Percentiles rank a stretch among this genome's conserved stretches.
phyloP scores from a whole-genome alignment of 1,140 invertebrate species.

The Eulimnadia texana region DNA sequence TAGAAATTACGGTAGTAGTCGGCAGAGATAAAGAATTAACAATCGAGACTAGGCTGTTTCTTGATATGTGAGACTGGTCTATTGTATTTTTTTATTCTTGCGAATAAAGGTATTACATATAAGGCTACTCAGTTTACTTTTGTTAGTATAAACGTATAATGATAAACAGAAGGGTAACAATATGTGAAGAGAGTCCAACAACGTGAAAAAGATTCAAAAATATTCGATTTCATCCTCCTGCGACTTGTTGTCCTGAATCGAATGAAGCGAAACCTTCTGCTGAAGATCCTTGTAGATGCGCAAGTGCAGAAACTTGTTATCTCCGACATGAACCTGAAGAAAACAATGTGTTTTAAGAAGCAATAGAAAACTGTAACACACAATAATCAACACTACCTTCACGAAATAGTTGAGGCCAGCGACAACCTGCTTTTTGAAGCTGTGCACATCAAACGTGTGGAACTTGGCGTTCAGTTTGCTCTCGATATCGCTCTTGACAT shows the following conservation, averaged over 20 bases:
- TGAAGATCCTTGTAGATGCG: conserved; percentile 14
- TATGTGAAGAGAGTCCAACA: not conserved
- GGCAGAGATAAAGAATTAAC: no score
- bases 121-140: no score
- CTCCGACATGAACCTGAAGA: conserved; percentile 4
- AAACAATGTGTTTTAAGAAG: not conserved
- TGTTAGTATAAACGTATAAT: no score
- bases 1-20: no score
- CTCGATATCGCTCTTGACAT: conserved; percentile 4
- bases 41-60: no score
- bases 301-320: conserved; percentile 7
- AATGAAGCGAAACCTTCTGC: conserved; percentile 2
- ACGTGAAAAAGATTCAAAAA: conserved; percentile 8
- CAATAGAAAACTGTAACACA: not conserved
- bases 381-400: not conserved
- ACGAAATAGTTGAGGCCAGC: conserved; percentile 13
- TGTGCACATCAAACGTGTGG: conserved; percentile 4
- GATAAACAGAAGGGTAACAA: not conserved
- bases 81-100: no score
- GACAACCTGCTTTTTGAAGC: conserved; percentile 11
- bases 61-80: no score
- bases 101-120: no score
- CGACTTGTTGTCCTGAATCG: conserved; percentile 11
- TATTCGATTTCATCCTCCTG: conserved; percentile 9
- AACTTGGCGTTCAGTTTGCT: conserved; percentile 9